Evolutionary conservation across 2,888 invertebrate species (phyloP), one percentile per base, ranked within the genome.

Genomic region (Marronus borbonicus): DNA sequence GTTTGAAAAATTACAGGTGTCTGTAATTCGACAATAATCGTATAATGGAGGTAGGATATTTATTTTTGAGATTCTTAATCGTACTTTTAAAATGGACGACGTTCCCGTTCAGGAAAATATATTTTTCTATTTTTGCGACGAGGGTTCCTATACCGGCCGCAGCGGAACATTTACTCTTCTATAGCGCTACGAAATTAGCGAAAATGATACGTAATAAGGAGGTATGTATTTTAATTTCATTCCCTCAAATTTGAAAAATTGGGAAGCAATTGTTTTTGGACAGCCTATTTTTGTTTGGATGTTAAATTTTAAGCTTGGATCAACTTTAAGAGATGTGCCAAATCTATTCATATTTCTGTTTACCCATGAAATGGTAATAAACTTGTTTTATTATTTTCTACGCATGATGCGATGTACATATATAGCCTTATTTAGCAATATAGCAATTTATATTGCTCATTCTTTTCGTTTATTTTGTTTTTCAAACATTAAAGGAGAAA

Each of bases 171-270:
- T 85, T 95, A 80, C 90, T 95, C 66, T 91, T 93, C 84, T 91
- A 93, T 83, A 93, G 94, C 80, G 95, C 95, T 50, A 92, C 92
- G 24, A 90, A 91, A 77, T 88, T 95, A 80, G 92, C 95, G 3
- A 89, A 89, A 82, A 93, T 93, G 90, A 95, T 96, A 84, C 91
- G 95, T 85, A 92, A 90, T 92, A 89, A 70, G 91, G n/a, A 70
- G 77, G 70, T 77, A 76, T 5, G 31, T 36, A 5, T 36, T 36
- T 36, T 36, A 4, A 36, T 5, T 36, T 36, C 31, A 24, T 24
- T 24, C 2, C 2, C 2, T 5, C 31, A 36, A 36, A 36, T 36
- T 36, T 36, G 31, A 5, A 1, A 36, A 36, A 36, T 5, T 36
- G 5, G 5, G 31, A 36, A 0, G 31, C 31, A 36, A 36, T 36